Conservation (phyloP, 2,888 invertebrate genomes). For the Aquatica leii region DNA sequence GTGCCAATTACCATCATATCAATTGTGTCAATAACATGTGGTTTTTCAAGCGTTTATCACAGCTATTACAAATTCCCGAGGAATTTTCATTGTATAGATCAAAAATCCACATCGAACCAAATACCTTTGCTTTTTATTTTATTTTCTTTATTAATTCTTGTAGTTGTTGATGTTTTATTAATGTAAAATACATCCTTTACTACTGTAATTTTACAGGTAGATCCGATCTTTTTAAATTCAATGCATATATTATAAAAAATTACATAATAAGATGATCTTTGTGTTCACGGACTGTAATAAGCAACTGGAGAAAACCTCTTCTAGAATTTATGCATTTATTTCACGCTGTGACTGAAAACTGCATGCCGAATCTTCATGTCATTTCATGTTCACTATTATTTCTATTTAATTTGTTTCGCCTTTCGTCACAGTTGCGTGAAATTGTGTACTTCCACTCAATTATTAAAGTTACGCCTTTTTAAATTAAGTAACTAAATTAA, state of each 20-base stretch:
- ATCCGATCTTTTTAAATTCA: conserved; percentile 11
- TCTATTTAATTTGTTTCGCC: conserved; percentile 21
- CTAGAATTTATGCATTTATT: conserved; percentile 14
- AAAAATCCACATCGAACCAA: not conserved
- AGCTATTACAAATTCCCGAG: not conserved
- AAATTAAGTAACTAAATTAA: conserved; percentile 14
- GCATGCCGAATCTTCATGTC: conserved; percentile 16
- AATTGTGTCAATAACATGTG: conserved; percentile 25
- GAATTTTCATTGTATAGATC: not conserved
- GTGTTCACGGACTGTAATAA: conserved; percentile 7
- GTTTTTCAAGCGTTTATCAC: not conserved
- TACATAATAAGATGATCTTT: conserved; percentile 4
- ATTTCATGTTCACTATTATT: conserved; percentile 10
- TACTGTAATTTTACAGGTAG: conserved; percentile 6
- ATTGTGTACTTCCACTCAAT: conserved; percentile 23
- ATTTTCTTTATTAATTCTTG: not conserved
- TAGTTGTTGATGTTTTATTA: conserved; percentile 5
- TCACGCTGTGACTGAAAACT: conserved; percentile 12
- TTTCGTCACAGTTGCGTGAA: conserved; percentile 22
- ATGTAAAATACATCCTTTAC: conserved; percentile 9
- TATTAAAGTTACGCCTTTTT: conserved; percentile 15
- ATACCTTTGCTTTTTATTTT: not conserved
- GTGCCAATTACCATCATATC: conserved; percentile 19
- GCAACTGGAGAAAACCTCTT: conserved; percentile 8
- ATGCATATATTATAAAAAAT: conserved; percentile 10